These are phyloP conservation scores for Andricus quercusramuli DNA, from an alignment of 2,888 invertebrate genomes.

Conservation along the genomic window DNA sequence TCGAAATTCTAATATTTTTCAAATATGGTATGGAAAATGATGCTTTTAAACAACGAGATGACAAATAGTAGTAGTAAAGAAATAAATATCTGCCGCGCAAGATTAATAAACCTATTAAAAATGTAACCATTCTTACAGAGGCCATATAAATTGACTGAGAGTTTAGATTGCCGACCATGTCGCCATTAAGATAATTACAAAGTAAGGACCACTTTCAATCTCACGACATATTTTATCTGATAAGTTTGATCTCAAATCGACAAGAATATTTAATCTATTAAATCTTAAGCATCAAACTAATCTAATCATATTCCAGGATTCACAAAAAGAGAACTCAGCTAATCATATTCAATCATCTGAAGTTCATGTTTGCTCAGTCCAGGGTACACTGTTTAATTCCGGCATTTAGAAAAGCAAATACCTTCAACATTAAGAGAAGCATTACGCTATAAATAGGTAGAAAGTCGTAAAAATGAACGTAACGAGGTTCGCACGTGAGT, in stretches of 20 bases:
- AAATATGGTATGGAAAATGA: too few relatives aligned
- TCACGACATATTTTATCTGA: background rate
- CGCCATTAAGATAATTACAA: conserved; percentile 21
- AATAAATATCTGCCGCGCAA: background rate
- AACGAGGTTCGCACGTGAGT: conserved; percentile 5
- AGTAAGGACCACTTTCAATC: background rate
- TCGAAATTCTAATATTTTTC: too few relatives aligned
- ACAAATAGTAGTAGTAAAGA: background rate
- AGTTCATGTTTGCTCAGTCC: background rate
- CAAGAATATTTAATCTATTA: background rate
- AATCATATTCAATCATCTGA: background rate
- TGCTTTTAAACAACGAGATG: too few relatives aligned
- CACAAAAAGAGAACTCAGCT: background rate
- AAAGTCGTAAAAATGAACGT: background rate
- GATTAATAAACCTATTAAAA: background rate
- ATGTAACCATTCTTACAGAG: background rate
- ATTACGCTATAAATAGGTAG: background rate
- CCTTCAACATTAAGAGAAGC: background rate
- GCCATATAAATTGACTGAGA: background rate
- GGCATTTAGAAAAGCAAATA: background rate
- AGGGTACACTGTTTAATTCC: background rate
- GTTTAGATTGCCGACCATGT: conserved; percentile 14
- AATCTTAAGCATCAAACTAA: background rate
- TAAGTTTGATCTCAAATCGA: background rate
- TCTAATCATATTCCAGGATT: background rate